Base-by-base conservation (phyloP, 2,888 invertebrate species). In the Petrolisthes manimaculis region DNA sequence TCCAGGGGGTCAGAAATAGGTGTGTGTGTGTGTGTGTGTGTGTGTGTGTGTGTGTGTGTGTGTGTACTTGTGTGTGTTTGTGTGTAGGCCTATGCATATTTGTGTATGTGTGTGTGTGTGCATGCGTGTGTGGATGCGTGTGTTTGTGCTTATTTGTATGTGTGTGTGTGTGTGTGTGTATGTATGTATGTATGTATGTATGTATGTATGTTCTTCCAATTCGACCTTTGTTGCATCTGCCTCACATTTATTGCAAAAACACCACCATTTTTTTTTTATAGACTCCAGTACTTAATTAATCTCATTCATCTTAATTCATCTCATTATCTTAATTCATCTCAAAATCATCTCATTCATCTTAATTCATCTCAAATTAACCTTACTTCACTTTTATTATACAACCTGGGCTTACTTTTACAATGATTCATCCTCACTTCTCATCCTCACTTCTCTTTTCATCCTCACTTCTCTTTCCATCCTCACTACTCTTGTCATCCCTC, bases 1-100 rank as follows among this genome's bases (percentile, higher is more conserved):
- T 9, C 6, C 61, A 61, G 61, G 61, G 61, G 6, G 14, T 61
- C 6, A 61, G 61, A 6, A 61, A 61, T 14, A 61, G 61, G 61
- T 61, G 61, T 61, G 61, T 61, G 61, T 61, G 61, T 61, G 61
- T 61, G 61, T 61, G 61, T 61, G 61, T 61, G 61, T 61, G 61
- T 61, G 61, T 61, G 61, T 61, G 61, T 61, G 61, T 61, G 61
- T 61, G 61, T 61, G 61, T 61, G 61, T 61, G 61, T 61, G 61
- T 61, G 61, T 61, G 61, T 61, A 14, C 14, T 6, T 61, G 61
- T 61, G 61, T 61, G 61, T 61, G 61, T 61, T 6, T 61, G 61
- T 61, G 61, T 61, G 61, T 61, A 14, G 6, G 61, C 14, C 8
- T 61, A 14, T 61, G 61, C 14, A 14, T 61, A 14, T 61, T 6